Conservation (phyloP, 2,797 vertebrate species). For the Sciaenops ocellatus region DNA sequence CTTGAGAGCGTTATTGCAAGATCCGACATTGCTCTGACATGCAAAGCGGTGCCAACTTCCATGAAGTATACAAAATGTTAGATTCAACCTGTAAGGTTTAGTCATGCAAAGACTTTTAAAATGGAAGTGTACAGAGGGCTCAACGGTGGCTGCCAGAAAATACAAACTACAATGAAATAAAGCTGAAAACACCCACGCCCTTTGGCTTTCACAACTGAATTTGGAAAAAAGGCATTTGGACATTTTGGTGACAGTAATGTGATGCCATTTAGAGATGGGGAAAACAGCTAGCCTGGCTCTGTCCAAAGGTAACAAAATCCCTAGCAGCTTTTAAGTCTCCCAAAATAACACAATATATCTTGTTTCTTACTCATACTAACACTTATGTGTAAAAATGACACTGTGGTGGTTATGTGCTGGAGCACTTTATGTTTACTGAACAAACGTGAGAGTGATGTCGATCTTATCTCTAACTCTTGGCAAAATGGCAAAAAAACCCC, state of each 20-base stretch:
- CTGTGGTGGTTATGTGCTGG: neutral
- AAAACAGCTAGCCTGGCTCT: neutral
- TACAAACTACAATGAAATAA: slow-evolving; percentile 26
- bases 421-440: neutral
- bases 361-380: neutral
- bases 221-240: slow-evolving; percentile 23
- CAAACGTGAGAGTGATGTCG: neutral
- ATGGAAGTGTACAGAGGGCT: slow-evolving; percentile 25
- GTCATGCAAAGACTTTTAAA: slow-evolving; percentile 31
- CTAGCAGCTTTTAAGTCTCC: neutral
- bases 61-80: slow-evolving; percentile 48
- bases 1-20: neutral
- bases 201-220: slow-evolving; percentile 36
- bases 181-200: slow-evolving; percentile 13
- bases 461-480: neutral
- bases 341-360: neutral
- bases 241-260: slow-evolving; percentile 6
- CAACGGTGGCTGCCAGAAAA: slow-evolving; percentile 14
- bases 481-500: neutral
- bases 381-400: neutral
- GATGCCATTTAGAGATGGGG: neutral
- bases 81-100: slow-evolving; percentile 9
- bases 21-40: slow-evolving; percentile 37
- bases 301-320: neutral
- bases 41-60: slow-evolving; percentile 40